A percentile compares a stretch with the other conserved stretches of the same genome.
Conservation (phyloP, 1,140 invertebrate species). For the Leptinotarsa texana region DNA sequence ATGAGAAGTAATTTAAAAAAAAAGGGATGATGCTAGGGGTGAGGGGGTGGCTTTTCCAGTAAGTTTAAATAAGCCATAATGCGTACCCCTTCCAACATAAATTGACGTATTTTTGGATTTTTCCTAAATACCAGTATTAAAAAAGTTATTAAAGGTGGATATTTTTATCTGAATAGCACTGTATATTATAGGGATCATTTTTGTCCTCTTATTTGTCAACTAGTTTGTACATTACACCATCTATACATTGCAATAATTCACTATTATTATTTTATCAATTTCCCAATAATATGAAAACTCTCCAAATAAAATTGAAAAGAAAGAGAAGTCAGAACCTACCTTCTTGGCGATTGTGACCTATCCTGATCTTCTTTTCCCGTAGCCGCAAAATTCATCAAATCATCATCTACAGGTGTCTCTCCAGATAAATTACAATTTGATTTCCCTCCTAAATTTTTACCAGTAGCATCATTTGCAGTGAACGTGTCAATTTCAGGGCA, state of each 20-base stretch:
- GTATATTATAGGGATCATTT: no score
- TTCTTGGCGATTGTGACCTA: background rate
- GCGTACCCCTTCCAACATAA: no score
- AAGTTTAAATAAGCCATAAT: no score
- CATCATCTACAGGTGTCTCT: background rate
- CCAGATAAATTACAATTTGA: background rate
- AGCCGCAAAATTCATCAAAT: constrained; percentile 22
- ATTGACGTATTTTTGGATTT: no score
- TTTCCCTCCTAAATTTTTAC: background rate
- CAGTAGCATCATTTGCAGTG: background rate
- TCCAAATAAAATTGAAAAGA: background rate
- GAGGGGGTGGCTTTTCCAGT: no score
- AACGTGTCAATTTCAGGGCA: background rate
- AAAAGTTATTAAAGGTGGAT: no score
- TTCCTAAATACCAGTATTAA: no score
- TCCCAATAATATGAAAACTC: background rate
- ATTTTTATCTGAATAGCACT: no score
- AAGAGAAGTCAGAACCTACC: constrained; percentile 7
- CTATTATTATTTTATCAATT: background rate
- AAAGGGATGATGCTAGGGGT: no score
- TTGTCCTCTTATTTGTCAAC: no score
- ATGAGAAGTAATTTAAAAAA: no score
- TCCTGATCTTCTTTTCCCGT: constrained; percentile 13
- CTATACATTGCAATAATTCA: background rate
- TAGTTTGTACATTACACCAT: no score